phyloP scores from a whole-genome alignment of 2,113 vertebrate genomes.

The Amblyornis subalaris region DNA sequence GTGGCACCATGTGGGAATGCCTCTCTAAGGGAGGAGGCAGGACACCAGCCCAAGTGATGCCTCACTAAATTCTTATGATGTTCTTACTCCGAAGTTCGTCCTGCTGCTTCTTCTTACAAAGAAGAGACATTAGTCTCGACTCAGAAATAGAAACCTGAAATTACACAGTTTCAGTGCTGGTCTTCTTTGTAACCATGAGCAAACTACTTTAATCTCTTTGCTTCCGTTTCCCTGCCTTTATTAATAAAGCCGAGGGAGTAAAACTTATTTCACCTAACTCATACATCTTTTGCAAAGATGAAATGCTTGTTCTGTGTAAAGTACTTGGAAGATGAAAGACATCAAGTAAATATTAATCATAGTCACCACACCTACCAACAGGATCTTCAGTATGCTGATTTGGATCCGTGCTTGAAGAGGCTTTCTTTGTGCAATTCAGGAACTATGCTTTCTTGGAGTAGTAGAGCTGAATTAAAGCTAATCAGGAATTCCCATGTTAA shows the following conservation, averaged over 20 bases:
- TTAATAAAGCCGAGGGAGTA: not conserved
- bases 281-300: not conserved
- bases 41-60: not conserved
- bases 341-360: conserved; percentile 36
- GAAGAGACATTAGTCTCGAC: not conserved
- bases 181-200: not conserved
- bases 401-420: conserved; percentile 1
- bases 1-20: not conserved
- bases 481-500: conserved; percentile 44
- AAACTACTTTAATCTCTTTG: not conserved
- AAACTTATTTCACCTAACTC: conserved; percentile 21
- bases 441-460: conserved; percentile 21
- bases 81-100: not conserved
- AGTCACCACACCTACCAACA: conserved; percentile 46
- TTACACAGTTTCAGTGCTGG: not conserved
- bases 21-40: not conserved
- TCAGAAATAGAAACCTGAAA: not conserved
- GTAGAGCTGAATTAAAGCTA: conserved; percentile 36
- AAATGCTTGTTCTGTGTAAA: conserved; percentile 34
- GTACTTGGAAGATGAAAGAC: conserved; percentile 42
- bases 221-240: conserved; percentile 1
- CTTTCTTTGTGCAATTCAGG: conserved; percentile 16
- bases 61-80: not conserved
- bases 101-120: not conserved
- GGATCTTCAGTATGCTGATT: not conserved